Conservation (phyloP, 2,797 vertebrate genomes). For the Gobio occitaniae region DNA sequence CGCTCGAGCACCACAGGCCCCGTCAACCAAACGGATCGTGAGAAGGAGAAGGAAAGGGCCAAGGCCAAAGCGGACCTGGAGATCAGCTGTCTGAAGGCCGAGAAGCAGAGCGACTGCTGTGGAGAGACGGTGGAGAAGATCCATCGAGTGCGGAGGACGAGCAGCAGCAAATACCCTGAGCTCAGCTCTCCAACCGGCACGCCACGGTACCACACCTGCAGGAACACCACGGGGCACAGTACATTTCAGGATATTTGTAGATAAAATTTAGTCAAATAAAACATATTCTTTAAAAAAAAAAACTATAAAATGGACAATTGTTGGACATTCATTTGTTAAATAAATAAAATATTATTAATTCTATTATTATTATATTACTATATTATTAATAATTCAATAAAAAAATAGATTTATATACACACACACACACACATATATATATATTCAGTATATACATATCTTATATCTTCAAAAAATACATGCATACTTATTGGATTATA, state of each 20-base stretch:
- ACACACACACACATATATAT: no score
- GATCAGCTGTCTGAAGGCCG: conserved; percentile 74
- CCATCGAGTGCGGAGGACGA: conserved; percentile 82
- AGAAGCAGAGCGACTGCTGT: conserved; percentile 71
- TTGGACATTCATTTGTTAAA: no score
- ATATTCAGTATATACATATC: no score
- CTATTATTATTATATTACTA: no score
- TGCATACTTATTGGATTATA: no score
- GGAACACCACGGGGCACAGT: not conserved
- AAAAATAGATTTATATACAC: no score
- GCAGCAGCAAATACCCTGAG: conserved; percentile 87
- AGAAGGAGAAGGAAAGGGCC: conserved; percentile 97
- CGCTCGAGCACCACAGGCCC: conserved; percentile 76
- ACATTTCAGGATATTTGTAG: not conserved
- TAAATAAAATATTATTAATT: no score
- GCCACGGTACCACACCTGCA: conserved; percentile 81
- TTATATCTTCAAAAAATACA: no score
- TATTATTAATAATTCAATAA: no score
- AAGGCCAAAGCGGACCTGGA: conserved; percentile 95
- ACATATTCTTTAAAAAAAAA: not conserved
- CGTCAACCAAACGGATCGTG: conserved; percentile 95
- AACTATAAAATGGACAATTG: not conserved
- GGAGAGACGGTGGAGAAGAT: conserved; percentile 84
- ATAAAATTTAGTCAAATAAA: not conserved
- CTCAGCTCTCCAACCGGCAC: conserved; percentile 88